Percentiles rank a stretch among this genome's conserved stretches.
Evolutionary conservation across 2,797 vertebrate species (phyloP).

Genomic region (Clamator glandarius): DNA sequence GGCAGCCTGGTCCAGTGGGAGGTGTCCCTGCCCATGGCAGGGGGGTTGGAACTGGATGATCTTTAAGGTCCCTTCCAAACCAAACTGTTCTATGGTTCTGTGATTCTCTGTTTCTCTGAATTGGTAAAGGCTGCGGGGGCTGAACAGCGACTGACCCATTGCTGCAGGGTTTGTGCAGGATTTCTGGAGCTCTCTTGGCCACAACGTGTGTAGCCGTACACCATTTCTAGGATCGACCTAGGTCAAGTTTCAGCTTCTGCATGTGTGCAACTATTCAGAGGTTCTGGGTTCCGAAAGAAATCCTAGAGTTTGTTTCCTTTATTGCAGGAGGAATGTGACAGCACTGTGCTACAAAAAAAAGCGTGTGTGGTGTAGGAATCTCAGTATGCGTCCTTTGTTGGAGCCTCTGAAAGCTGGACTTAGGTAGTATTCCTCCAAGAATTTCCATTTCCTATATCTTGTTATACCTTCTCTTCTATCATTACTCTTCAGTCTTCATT

Average conservation of each 20-base stretch:
- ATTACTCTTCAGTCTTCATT: not conserved
- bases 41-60: too few relatives aligned
- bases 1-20: too few relatives aligned
- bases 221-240: not conserved
- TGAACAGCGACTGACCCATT: not conserved
- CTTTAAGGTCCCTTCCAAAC: too few relatives aligned
- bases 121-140: not conserved
- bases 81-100: too few relatives aligned
- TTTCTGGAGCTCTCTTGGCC: not conserved
- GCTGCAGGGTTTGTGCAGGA: not conserved
- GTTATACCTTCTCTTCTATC: not conserved
- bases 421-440: not conserved
- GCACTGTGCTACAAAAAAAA: not conserved
- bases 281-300: not conserved
- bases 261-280: not conserved
- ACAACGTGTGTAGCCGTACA: not conserved
- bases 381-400: accelerated
- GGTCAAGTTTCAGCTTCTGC: constrained; percentile 31
- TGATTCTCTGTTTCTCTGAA: not conserved
- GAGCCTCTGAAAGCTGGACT: not conserved
- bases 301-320: not conserved
- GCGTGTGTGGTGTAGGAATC: not conserved
- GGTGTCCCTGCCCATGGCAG: too few relatives aligned
- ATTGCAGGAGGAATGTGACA: not conserved
- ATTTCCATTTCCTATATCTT: not conserved